Conservation (phyloP, 2,888 invertebrate genomes). For the Elysia crispata region DNA sequence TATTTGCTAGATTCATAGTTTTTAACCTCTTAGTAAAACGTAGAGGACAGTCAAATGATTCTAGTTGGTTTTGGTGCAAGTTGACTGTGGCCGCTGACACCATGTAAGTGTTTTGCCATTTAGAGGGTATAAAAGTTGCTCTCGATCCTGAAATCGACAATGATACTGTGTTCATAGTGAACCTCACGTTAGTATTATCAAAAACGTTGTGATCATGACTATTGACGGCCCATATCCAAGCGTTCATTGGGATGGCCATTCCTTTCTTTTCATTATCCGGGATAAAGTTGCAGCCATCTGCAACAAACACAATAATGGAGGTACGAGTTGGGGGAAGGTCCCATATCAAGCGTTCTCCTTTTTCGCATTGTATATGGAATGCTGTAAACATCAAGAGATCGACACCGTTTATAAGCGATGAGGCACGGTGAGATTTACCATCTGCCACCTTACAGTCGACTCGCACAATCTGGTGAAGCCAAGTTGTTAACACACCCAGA, state of each 20-base stretch:
- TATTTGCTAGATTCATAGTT: constrained; percentile 33
- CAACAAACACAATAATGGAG: constrained; percentile 39
- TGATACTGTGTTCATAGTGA: constrained; percentile 36
- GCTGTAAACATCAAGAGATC: constrained; percentile 30
- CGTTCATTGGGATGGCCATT: constrained; percentile 39
- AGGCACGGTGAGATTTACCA: constrained; percentile 19
- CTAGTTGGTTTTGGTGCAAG: constrained; percentile 16
- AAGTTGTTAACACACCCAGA: too few relatives aligned
- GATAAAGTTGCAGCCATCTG: constrained; percentile 37
- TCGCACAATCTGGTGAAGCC: constrained; percentile 14
- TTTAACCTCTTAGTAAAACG: constrained; percentile 37
- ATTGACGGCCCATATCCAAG: constrained; percentile 39
- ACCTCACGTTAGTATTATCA: constrained; percentile 15
- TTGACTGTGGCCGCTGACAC: constrained; percentile 29
- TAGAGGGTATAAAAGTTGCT: neutral
- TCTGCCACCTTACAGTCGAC: constrained; percentile 33
- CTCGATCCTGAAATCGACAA: constrained; percentile 20
- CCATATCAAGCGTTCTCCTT: constrained; percentile 40
- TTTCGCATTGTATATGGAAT: constrained; percentile 31
- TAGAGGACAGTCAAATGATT: constrained; percentile 29
- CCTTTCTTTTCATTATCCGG: neutral
- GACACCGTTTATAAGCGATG: constrained; percentile 41
- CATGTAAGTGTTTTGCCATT: constrained; percentile 34
- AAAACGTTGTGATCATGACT: constrained; percentile 25
- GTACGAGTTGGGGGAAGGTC: constrained; percentile 38